Conservation (phyloP, 2,113 vertebrate genomes). For the Zootoca vivipara region DNA sequence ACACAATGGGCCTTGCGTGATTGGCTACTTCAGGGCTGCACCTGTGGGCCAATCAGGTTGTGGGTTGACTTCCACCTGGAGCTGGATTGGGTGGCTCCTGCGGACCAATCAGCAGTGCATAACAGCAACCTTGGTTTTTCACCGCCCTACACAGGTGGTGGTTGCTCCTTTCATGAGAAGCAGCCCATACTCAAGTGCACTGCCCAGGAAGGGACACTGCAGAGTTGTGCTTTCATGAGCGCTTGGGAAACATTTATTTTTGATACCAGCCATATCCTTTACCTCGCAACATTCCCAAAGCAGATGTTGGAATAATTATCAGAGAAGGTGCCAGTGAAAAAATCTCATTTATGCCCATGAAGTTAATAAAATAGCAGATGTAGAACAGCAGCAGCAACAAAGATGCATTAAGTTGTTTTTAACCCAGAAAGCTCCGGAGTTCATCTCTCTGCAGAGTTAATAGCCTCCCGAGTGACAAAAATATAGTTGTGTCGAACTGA, state of each 20-base stretch:
- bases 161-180: neutral
- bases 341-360: neutral
- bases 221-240: neutral
- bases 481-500: neutral
- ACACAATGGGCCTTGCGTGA: too few species aligned
- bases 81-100: too few species aligned
- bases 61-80: too few species aligned
- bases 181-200: neutral
- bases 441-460: neutral
- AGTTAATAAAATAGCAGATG: neutral
- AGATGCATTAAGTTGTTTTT: neutral
- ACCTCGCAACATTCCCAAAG: neutral
- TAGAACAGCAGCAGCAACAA: neutral
- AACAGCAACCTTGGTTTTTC: neutral
- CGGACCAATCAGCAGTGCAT: too few species aligned
- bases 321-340: neutral
- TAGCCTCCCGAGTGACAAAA: neutral
- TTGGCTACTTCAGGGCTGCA: too few species aligned
- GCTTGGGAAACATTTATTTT: neutral
- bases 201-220: neutral
- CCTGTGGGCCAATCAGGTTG: too few species aligned
- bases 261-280: neutral
- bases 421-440: neutral
- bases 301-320: neutral
- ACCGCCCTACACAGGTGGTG: neutral